Conservation (phyloP, 2,888 invertebrate species). For the Bhutanitis thaidina region DNA sequence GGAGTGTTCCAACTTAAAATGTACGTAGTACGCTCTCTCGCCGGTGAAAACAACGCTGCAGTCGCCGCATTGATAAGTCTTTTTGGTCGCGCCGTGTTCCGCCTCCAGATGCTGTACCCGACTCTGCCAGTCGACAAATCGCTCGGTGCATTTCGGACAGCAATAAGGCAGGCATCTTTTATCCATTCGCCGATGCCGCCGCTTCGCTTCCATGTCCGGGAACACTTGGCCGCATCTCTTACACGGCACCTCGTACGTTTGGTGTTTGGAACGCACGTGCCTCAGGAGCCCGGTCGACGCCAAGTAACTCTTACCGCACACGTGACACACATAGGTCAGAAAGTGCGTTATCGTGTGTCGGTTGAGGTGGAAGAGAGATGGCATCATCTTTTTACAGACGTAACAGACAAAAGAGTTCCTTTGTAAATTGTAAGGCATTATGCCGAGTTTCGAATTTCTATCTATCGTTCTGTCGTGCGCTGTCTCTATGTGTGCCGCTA, state of each 20-base stretch:
- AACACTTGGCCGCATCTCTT: constrained; percentile 39
- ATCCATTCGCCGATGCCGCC: constrained; percentile 54
- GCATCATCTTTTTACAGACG: constrained; percentile 55
- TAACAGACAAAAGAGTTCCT: constrained; percentile 56
- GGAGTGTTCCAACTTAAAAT: constrained; percentile 61
- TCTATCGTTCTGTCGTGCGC: constrained; percentile 45
- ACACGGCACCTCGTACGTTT: constrained; percentile 49
- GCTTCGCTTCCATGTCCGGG: constrained; percentile 65
- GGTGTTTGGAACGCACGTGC: constrained; percentile 61
- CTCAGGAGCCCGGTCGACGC: constrained; percentile 58
- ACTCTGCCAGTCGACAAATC: constrained; percentile 57
- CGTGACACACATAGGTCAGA: constrained; percentile 62
- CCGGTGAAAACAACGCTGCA: constrained; percentile 54
- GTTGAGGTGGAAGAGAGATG: constrained; percentile 59
- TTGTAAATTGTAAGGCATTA: constrained; percentile 59
- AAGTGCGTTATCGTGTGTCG: constrained; percentile 67
- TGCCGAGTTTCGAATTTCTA: constrained; percentile 46
- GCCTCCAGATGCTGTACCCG: constrained; percentile 59
- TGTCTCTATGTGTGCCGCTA: constrained; percentile 45
- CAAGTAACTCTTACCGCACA: constrained; percentile 64
- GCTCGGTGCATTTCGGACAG: constrained; percentile 58
- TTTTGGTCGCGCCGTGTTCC: constrained; percentile 51
- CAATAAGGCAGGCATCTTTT: constrained; percentile 67
- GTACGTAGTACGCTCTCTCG: constrained; percentile 57
- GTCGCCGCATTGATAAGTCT: constrained; percentile 50